Percentiles rank a stretch among this genome's conserved stretches.
phyloP scores from a whole-genome alignment of 2,797 vertebrate genomes.

The Karalla daura region DNA sequence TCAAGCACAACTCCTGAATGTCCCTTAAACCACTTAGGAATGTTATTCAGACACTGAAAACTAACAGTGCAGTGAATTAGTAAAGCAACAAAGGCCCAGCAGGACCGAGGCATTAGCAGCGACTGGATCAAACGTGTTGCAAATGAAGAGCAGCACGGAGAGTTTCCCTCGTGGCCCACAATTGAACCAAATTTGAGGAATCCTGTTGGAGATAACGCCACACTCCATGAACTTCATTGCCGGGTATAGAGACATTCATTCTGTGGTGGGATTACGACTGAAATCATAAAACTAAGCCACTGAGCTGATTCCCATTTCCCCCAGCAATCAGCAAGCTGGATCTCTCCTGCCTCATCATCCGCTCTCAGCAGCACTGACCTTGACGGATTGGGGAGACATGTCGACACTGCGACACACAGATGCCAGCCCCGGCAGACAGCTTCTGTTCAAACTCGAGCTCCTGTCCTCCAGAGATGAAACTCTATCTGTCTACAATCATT shows the following conservation, averaged over 20 bases:
- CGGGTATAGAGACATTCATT: constrained; percentile 54
- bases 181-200: constrained; percentile 27
- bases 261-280: constrained; percentile 62
- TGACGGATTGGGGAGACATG: constrained; percentile 54
- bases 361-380: constrained; percentile 64
- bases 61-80: neutral
- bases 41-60: neutral
- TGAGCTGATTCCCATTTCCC: constrained; percentile 71
- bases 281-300: constrained; percentile 74
- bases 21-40: constrained; percentile 5
- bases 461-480: constrained; percentile 39
- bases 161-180: constrained; percentile 30
- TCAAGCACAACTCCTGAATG: neutral
- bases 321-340: constrained; percentile 63
- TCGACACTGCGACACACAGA: constrained; percentile 31
- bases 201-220: constrained; percentile 48
- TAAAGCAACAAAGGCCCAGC: neutral
- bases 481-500: constrained; percentile 47
- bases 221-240: constrained; percentile 55
- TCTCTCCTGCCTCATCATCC: constrained; percentile 62
- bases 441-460: constrained; percentile 28
- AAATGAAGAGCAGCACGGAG: constrained; percentile 29
- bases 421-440: constrained; percentile 1
- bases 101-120: constrained; percentile 8
- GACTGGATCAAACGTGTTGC: constrained; percentile 27